Evolutionary conservation across 2,113 vertebrate species (phyloP), one percentile per base, ranked within the genome.

Genomic region (Cacatua alba): DNA sequence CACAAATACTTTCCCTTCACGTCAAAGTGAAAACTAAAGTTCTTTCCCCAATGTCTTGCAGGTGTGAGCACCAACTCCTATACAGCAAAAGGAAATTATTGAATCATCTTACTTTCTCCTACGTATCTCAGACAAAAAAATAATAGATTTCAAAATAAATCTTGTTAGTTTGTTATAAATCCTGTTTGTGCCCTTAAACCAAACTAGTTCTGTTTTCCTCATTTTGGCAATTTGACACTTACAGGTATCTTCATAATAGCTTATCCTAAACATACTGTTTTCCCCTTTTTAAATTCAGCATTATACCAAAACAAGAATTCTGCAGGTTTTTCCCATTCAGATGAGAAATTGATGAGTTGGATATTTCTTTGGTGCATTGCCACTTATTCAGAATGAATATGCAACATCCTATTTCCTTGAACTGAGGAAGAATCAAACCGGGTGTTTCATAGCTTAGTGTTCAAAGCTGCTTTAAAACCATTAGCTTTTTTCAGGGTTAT

Each of bases 401-500:
- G 72, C 80, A 92, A 17, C 64, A 81, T 92, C 41, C 55, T 70
- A 62, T 86, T 89, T 94, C 67, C 77, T 92, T 89, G 77, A 94
- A 43, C 51, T 83, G 29, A 49, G 86, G 86, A 91, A 78, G 48
- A 94, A 78, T 82, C 51, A 83, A 69, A 64, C 35, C 52, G 68
- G 16, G 41, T 82, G 86, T 94, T 94, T 95, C 89, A 80, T 72
- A 91, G 91, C 44, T 82, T 95, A 92, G 23, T 1, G 0, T 92
- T 92, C 87, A 90, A 87, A 87, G 86, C 31, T 84, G 85, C 72
- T 94, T 95, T 62, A 91, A 94, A 59, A 52, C 81, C 53, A 84
- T 72, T 85, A 94, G 62, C 29, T 94, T 92, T 94, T 91, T 92
- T 90, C 82, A 91, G 91, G 87, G 87, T 96, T 97, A 85, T 82